A percentile compares a stretch with the other conserved stretches of the same genome.
These are phyloP conservation scores for Pterocles orientalis DNA, from an alignment of 2,113 vertebrate species.

Conservation along the genomic window DNA sequence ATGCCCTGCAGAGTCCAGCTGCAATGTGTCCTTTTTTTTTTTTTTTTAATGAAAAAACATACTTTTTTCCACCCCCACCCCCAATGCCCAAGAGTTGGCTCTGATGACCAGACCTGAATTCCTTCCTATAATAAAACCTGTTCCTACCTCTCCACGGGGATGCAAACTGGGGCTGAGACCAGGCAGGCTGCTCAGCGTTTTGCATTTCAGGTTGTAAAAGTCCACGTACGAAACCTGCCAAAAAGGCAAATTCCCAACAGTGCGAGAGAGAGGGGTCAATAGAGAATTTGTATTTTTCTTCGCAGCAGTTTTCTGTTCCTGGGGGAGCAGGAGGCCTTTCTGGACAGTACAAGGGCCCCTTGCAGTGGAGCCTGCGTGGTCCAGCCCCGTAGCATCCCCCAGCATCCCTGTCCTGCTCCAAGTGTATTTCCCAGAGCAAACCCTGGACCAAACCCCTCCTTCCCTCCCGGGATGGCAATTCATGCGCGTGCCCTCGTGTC, in stretches of 20 bases:
- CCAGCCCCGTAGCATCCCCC: neutral
- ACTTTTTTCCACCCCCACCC: too few species aligned
- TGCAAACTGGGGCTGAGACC: neutral
- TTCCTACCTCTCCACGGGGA: neutral
- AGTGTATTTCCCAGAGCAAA: neutral
- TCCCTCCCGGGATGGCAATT: accelerated
- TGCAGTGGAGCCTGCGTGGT: accelerated
- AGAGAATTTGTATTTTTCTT: neutral
- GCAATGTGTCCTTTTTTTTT: neutral
- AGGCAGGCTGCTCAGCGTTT: neutral
- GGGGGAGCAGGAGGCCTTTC: neutral
- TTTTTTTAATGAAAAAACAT: too few species aligned
- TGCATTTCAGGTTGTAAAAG: neutral
- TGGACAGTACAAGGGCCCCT: neutral
- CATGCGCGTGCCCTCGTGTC: neutral
- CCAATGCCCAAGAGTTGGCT: neutral
- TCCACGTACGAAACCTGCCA: neutral
- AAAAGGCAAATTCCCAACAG: neutral
- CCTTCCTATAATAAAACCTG: too few species aligned
- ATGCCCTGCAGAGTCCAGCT: neutral
- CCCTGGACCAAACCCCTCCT: neutral
- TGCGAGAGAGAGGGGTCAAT: neutral
- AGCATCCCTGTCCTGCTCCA: neutral
- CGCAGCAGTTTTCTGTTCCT: neutral
- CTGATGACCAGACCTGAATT: neutral